Evolutionary conservation across 2,888 invertebrate genomes (phyloP).

Genomic region (Thera britannica): DNA sequence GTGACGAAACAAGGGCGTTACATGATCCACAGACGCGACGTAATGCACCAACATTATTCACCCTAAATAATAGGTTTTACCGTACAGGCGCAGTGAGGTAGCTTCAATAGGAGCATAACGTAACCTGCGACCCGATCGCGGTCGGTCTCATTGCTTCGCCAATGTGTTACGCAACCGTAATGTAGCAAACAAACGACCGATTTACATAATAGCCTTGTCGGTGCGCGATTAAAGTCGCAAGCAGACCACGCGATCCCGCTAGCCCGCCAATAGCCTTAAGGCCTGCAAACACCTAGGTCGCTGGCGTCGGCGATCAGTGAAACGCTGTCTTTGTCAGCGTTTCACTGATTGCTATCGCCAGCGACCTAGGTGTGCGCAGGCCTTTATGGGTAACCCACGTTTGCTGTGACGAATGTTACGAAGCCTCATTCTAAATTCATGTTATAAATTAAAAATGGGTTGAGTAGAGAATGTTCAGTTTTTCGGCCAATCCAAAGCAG

Average conservation of each 20-base stretch:
- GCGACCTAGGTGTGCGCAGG: no score
- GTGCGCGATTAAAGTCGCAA: slow-evolving; percentile 65
- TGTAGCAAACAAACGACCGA: slow-evolving; percentile 77
- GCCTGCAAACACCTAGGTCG: background rate
- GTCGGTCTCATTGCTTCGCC: slow-evolving; percentile 67
- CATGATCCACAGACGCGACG: slow-evolving; percentile 20
- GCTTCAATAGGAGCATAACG: slow-evolving; percentile 48
- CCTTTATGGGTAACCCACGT: background rate
- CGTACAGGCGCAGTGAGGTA: slow-evolving; percentile 41
- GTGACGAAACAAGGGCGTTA: slow-evolving; percentile 29
- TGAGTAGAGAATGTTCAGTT: no score
- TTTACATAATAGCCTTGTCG: slow-evolving; percentile 79
- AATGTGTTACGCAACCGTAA: slow-evolving; percentile 71
- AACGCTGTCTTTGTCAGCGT: no score
- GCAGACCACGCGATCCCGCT: slow-evolving; percentile 56
- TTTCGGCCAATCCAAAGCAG: no score
- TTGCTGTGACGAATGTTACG: no score
- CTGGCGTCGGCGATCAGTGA: no score
- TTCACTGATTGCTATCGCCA: no score
- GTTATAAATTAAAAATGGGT: no score
- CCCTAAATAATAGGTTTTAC: slow-evolving; percentile 29
- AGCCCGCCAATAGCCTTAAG: background rate
- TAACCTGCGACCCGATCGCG: slow-evolving; percentile 72
- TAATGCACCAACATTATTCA: slow-evolving; percentile 21
- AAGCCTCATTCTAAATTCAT: background rate